Conservation (phyloP, 1,140 invertebrate genomes). For the Bicyclus anynana region DNA sequence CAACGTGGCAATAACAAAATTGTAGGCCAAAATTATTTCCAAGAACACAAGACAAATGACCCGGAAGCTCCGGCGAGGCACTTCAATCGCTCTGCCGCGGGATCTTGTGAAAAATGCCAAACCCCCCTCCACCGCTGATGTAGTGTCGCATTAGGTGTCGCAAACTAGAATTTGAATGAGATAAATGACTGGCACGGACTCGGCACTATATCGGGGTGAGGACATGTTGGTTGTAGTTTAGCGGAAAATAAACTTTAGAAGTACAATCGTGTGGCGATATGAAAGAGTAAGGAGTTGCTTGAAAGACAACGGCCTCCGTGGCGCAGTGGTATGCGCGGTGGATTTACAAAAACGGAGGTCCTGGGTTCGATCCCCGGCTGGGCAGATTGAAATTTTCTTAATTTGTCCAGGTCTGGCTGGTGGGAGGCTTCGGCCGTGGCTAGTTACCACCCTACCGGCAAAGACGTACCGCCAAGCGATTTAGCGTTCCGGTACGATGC, state of each 20-base stretch:
- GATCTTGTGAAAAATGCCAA: conserved; percentile 26
- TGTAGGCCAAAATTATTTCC: conserved; percentile 18
- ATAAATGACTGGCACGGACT: conserved; percentile 21
- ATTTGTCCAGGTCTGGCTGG: too few relatives aligned
- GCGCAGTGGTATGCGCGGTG: too few relatives aligned
- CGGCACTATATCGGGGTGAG: conserved; percentile 6
- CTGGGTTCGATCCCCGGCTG: too few relatives aligned
- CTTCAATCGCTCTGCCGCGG: conserved; percentile 25
- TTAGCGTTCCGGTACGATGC: too few relatives aligned
- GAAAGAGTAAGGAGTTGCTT: too few relatives aligned
- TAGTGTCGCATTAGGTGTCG: conserved; percentile 29
- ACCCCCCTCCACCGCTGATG: conserved; percentile 11
- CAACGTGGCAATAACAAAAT: conserved; percentile 9
- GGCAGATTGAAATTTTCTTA: too few relatives aligned
- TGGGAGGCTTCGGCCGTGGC: too few relatives aligned
- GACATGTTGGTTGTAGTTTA: conserved; percentile 3
- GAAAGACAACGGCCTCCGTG: too few relatives aligned
- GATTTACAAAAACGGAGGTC: too few relatives aligned
- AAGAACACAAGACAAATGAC: conserved; percentile 26
- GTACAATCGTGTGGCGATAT: too few relatives aligned
- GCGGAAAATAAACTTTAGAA: neutral
- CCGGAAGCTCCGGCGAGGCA: conserved; percentile 9
- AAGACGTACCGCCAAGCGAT: too few relatives aligned
- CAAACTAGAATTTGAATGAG: conserved; percentile 29
- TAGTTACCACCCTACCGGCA: too few relatives aligned